Percentiles rank a stretch among this genome's conserved stretches.
Evolutionary conservation across 2,113 vertebrate genomes (phyloP).

Genomic region (Scomber japonicus): DNA sequence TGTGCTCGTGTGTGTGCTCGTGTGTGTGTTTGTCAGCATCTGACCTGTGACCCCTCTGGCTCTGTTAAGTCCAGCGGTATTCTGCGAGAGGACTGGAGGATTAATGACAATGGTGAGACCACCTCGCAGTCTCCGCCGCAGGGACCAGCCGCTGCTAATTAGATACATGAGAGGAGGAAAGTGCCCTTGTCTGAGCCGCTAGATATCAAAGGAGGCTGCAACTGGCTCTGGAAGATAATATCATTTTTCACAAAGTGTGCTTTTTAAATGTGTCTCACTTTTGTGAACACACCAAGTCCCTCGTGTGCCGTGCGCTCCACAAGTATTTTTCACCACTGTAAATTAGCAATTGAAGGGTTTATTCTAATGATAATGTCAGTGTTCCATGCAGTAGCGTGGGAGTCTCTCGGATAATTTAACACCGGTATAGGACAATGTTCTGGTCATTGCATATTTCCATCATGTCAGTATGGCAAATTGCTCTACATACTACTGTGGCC

Average conservation of each 20-base stretch:
- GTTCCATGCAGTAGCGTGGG: neutral
- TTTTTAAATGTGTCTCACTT: conserved; percentile 23
- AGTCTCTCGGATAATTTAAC: neutral
- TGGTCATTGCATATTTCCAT: neutral
- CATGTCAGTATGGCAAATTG: neutral
- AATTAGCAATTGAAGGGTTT: conserved; percentile 1
- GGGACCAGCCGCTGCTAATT: conserved; percentile 67
- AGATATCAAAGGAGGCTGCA: conserved; percentile 56
- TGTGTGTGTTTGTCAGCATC: conserved; percentile 15
- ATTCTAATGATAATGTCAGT: neutral
- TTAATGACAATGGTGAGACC: conserved; percentile 63
- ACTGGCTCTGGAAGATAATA: conserved; percentile 35
- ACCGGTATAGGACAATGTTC: neutral
- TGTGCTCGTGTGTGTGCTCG: neutral
- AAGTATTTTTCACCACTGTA: neutral
- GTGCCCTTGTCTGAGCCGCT: conserved; percentile 66
- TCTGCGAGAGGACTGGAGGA: conserved; percentile 46
- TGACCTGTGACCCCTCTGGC: conserved; percentile 49
- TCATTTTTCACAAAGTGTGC: conserved; percentile 25
- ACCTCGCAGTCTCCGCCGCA: conserved; percentile 22
- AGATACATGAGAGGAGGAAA: conserved; percentile 52
- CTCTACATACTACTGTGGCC: neutral
- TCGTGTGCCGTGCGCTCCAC: neutral
- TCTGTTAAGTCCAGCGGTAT: conserved; percentile 34
- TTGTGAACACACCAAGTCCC: neutral